Evolutionary conservation across 2,113 vertebrate genomes (phyloP).

Genomic region (Seriola aureovittata): DNA sequence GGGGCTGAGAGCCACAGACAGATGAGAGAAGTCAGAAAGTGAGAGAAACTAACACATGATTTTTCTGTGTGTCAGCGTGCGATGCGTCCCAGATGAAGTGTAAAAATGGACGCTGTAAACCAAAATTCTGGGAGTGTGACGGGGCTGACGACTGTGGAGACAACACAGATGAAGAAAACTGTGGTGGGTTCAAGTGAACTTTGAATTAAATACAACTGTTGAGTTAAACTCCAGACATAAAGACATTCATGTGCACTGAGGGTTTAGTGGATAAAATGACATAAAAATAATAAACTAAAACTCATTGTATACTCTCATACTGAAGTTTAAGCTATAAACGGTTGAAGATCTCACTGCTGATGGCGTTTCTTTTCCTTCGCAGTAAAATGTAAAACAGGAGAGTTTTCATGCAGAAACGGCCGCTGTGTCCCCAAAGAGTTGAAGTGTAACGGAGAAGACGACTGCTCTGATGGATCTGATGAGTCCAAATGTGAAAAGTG

Average conservation of each 20-base stretch:
- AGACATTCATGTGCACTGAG: too few relatives aligned
- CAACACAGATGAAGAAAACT: slow-evolving; percentile 88
- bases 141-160: slow-evolving; percentile 90
- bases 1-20: neutral
- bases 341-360: neutral
- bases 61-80: slow-evolving; percentile 74
- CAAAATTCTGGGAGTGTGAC: slow-evolving; percentile 91
- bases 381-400: slow-evolving; percentile 77
- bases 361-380: neutral
- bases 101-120: slow-evolving; percentile 88
- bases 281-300: too few relatives aligned
- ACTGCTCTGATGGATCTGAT: slow-evolving; percentile 90
- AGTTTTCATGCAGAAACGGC: slow-evolving; percentile 83
- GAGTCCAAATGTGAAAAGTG: slow-evolving; percentile 86
- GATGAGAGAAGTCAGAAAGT: neutral
- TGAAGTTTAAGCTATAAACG: too few relatives aligned
- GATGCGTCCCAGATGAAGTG: slow-evolving; percentile 86
- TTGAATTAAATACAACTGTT: neutral
- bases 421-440: slow-evolving; percentile 79
- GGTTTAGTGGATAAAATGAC: too few relatives aligned
- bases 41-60: too few relatives aligned
- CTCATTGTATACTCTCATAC: too few relatives aligned
- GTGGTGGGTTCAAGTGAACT: slow-evolving; percentile 82
- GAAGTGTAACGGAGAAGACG: slow-evolving; percentile 83
- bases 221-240: neutral